Conservation (phyloP, 2,888 invertebrate genomes). For the Emesis furor region DNA sequence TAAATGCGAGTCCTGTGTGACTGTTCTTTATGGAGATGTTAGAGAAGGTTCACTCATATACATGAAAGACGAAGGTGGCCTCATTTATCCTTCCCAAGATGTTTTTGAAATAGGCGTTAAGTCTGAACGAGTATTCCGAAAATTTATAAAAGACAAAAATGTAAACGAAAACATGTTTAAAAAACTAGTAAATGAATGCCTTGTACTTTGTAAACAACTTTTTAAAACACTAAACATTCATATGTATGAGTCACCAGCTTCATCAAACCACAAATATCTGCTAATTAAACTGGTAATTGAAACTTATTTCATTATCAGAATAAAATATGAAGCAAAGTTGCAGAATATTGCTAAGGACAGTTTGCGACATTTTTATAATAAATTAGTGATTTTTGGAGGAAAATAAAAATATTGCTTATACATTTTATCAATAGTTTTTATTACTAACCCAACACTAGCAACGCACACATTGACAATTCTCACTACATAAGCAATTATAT, state of each 20-base stretch:
- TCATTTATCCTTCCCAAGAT: constrained; percentile 34
- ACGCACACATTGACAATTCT: too few relatives aligned
- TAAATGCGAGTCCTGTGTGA: background rate
- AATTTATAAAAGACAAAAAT: constrained; percentile 20
- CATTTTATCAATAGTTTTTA: too few relatives aligned
- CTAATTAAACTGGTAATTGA: constrained; percentile 29
- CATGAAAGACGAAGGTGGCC: constrained; percentile 33
- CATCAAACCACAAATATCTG: constrained; percentile 23
- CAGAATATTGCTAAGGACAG: constrained; percentile 20
- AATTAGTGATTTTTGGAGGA: too few relatives aligned
- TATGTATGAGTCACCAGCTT: too few relatives aligned
- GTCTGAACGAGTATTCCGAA: background rate
- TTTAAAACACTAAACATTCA: too few relatives aligned
- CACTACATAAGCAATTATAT: too few relatives aligned
- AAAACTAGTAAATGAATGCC: too few relatives aligned
- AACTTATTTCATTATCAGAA: constrained; percentile 31
- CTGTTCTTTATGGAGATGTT: constrained; percentile 24
- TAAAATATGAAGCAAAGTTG: constrained; percentile 37
- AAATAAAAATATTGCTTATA: too few relatives aligned
- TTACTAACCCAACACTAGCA: too few relatives aligned
- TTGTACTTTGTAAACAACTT: too few relatives aligned
- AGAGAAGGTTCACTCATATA: constrained; percentile 42
- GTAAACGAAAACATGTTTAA: constrained; percentile 14
- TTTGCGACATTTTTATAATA: too few relatives aligned
- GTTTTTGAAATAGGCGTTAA: constrained; percentile 21